Base-by-base conservation (phyloP, 1,140 invertebrate genomes). In the Apis laboriosa region DNA sequence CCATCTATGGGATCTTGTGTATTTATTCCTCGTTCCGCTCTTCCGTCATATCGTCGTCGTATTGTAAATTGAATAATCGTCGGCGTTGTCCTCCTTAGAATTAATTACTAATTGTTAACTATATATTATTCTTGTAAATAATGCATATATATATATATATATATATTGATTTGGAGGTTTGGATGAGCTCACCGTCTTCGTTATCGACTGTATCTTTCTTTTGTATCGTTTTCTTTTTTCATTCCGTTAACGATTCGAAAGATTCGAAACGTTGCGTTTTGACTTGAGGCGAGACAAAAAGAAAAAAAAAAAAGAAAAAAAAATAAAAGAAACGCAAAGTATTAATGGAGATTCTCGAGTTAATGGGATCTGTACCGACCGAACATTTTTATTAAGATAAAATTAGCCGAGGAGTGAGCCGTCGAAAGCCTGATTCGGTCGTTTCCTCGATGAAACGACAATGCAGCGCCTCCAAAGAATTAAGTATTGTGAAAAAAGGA, bases 391-490 rank as follows among this genome's bases (percentile, higher is more conserved):
- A 24, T 12, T 43, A 7, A 7, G 5, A 43, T 43, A 43, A 19
- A 21, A 55, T 72, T 28, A 3, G 21, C 2, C 55, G 3, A 2
- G 24, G 19, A 83, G 84, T 78, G 83, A 64, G 92, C 89, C 86
- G 89, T 89, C 88, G 92, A 89, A 91, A 93, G 92, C 92, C 92
- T 93, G 91, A 92, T 92, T 91, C 90, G 88, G 92, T 94, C 91
- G 91, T 86, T 93, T 93, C 92, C 84, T 79, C 21, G 81, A 81
- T 61, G 89, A 87, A 92, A 75, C 92, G 91, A 93, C 92, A 83
- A 93, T 93, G 90, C 93, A 93, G 93, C 93, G 89, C 93, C 93
- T 94, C 93, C 93, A 94, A 94, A 94, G 93, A 94, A 92, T 84
- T 90, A 77, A 89, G 77, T 83, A 73, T 21, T 43, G 34, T 43